Evolutionary conservation across 2,888 invertebrate genomes (phyloP), one percentile per base, ranked within the genome.

Genomic region (Osmoderma eremita): DNA sequence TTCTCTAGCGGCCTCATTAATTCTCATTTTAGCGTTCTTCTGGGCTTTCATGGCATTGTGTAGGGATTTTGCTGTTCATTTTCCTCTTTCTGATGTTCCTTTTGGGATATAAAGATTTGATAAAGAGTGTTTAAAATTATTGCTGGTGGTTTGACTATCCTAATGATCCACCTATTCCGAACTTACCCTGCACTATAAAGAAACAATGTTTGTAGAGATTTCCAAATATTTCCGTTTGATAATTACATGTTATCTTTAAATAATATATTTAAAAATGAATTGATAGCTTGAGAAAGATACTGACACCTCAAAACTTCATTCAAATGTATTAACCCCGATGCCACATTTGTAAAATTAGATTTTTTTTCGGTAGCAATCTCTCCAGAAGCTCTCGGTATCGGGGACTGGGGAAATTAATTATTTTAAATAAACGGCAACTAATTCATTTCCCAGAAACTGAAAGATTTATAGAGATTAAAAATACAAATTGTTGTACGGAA

Each of bases 401-500:
- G n/a, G 22, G 24, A 6, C 24, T n/a, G 39, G 22, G 20, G 41
- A 65, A 56, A 68, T 68, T 61, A 64, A 68, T 68, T 68, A 68
- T 56, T 58, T 68, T 63, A 68, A 68, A 64, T 58, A 68, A 64
- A 65, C 65, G 39, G 48, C 58, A 45, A 68, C 68, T 68, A 65
- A 68, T 68, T 68, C 64, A 68, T 68, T 64, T 61, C 48, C 64
- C 39, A 51, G 68, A 61, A 68, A 68, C 24, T 68, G 68, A 68
- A 64, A 64, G 68, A 68, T 68, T 68, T 68, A 68, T 68, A 49
- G 64, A 68, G 58, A 68, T 61, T 68, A 65, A 50, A 65, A 68
- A 64, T 54, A 68, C 68, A 68, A 68, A 68, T 68, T 65, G 58
- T 68, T 56, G 39, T 56, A 49, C 64, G 51, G 45, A 68, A 68